Base-by-base conservation (phyloP, 2,113 vertebrate species). In the Misgurnus mizolepis region DNA sequence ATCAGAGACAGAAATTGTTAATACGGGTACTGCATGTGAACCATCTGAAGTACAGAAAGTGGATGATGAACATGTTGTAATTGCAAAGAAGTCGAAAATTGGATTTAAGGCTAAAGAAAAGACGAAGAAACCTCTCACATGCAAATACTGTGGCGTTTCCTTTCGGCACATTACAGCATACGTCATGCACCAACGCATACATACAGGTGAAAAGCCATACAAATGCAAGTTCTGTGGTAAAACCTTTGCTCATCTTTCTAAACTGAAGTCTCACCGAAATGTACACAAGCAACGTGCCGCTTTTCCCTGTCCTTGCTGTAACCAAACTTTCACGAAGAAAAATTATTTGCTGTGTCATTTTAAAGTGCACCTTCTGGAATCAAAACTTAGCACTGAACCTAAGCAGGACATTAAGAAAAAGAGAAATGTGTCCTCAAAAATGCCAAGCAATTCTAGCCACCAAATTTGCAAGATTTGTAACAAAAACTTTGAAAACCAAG, bases 131-230 rank as follows among this genome's bases (percentile, higher is more conserved):
- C 60, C 27, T 53, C 73, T 84, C 2, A 53, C 15, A 9, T 87
- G 87, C 66, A 78, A 70, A n/a, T 87, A 84, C 58, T 89, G 88
- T 49, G 41, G 73, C 2, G 67, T 66, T 64, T 78, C 62, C 4
- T 89, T 88, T 71, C 83, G 80, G 15, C 86, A 87, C 49, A 83
- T 87, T 34, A 68, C 86, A 0, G 84, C 83, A 4, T 85, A 82
- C 4, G 69, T 61, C 18, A 34, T 83, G 72, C 88, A 89, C 69
- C 76, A 41, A 34, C 83, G 81, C 4, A 79, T 86, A 69, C 87
- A 84, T 71, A 85, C 84, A n/a, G 85, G 80, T 14, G 80, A 81
- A 50, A 84, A 75, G 67, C 87, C 86, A 6, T 87, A 85, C 73
- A 56, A 79, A 10, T 88, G 87, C 41, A 34, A 62, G 39, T 11